Evolutionary conservation across 2,888 invertebrate genomes (phyloP).

Genomic region (Nycteola revayana): DNA sequence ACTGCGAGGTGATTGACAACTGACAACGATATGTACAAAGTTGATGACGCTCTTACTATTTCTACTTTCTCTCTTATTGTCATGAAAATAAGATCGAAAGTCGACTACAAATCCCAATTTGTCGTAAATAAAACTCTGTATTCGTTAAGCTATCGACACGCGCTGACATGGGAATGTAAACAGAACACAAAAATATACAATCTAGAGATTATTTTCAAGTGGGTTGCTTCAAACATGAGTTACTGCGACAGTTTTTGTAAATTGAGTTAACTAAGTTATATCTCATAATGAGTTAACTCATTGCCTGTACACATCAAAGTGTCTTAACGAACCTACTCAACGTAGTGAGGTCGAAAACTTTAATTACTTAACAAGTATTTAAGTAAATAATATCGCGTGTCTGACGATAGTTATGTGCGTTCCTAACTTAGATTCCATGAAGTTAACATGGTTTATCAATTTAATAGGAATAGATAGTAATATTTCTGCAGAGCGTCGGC

Average conservation of each 20-base stretch:
- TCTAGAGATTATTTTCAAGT: constrained; percentile 46
- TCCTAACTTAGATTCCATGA: constrained; percentile 12
- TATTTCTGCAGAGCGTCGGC: constrained; percentile 14
- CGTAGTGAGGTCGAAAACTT: constrained; percentile 10
- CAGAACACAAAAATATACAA: constrained; percentile 53
- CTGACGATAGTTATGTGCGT: constrained; percentile 18
- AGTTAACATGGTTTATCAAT: constrained; percentile 18
- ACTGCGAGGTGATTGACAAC: constrained; percentile 54
- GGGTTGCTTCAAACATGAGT: constrained; percentile 27
- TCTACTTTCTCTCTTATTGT: constrained; percentile 10
- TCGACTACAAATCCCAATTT: constrained; percentile 19
- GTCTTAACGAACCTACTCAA: too few species aligned
- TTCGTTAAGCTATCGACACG: constrained; percentile 55
- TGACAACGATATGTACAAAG: constrained; percentile 40
- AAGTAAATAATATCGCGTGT: constrained; percentile 16
- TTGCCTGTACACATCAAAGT: too few species aligned
- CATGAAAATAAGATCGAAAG: constrained; percentile 32
- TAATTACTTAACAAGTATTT: too few species aligned
- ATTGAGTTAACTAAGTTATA: background rate
- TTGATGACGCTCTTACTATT: constrained; percentile 6
- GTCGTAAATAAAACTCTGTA: constrained; percentile 31
- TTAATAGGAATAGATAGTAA: constrained; percentile 1
- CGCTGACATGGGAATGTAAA: constrained; percentile 75
- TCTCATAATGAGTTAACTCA: background rate
- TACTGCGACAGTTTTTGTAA: too few species aligned